A percentile compares a stretch with the other conserved stretches of the same genome.
Conservation (phyloP, 1,140 invertebrate genomes). For the Drosophila lini region DNA sequence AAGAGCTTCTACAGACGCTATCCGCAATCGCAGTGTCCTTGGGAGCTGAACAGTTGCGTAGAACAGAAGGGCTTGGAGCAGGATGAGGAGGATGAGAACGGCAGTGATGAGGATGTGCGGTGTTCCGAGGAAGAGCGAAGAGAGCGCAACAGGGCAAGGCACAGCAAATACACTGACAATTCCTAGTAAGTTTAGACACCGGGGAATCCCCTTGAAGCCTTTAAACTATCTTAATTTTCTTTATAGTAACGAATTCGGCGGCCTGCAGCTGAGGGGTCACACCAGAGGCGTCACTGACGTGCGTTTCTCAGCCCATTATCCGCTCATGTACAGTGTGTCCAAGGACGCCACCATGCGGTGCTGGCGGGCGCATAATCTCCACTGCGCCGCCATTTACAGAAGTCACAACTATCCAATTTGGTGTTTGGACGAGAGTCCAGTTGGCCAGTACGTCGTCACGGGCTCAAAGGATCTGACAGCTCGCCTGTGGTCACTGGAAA, state of each 20-base stretch:
- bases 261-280: slow-evolving; percentile 89
- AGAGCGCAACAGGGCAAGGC: slow-evolving; percentile 36
- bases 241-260: slow-evolving; percentile 85
- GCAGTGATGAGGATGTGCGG: slow-evolving; percentile 18
- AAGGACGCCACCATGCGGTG: slow-evolving; percentile 91
- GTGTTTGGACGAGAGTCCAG: slow-evolving; percentile 91
- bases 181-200: slow-evolving; percentile 63
- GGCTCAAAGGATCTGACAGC: slow-evolving; percentile 94
- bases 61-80: slow-evolving; percentile 52
- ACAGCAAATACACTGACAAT: slow-evolving; percentile 69
- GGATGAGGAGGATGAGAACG: slow-evolving; percentile 19
- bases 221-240: not conserved
- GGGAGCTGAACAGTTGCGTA: slow-evolving; percentile 74
- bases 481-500: slow-evolving; percentile 93
- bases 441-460: slow-evolving; percentile 90
- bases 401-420: slow-evolving; percentile 95
- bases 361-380: slow-evolving; percentile 89
- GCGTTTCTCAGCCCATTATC: slow-evolving; percentile 86
- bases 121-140: slow-evolving; percentile 44
- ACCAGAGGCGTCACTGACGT: slow-evolving; percentile 90
- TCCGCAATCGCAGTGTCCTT: slow-evolving; percentile 62
- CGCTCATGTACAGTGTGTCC: slow-evolving; percentile 90
- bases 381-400: slow-evolving; percentile 89
- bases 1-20: slow-evolving; percentile 67
- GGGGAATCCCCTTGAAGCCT: not conserved